These are phyloP conservation scores for Artemia sp. DNA, from an alignment of 2,888 invertebrate species.

Conservation along the genomic window DNA sequence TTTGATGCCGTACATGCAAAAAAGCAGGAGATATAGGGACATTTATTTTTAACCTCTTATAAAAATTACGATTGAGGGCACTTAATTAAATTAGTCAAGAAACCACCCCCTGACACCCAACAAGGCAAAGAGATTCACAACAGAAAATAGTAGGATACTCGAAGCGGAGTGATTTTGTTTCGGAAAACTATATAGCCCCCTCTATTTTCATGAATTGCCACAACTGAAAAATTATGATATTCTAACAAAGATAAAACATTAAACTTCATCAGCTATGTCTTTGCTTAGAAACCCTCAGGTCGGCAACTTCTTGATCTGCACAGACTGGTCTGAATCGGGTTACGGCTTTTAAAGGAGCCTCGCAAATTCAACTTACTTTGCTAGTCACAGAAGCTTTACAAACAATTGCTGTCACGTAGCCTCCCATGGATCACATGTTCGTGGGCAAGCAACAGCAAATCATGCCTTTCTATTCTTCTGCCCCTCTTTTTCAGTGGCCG, in stretches of 20 bases:
- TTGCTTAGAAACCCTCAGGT: neutral
- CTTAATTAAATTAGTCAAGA: no score
- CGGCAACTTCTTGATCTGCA: neutral
- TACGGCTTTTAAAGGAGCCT: neutral
- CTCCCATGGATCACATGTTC: neutral
- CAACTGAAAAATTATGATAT: no score
- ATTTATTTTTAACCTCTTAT: constrained; percentile 16
- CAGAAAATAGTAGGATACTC: no score
- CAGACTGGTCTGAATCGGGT: neutral
- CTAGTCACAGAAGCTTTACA: constrained; percentile 7
- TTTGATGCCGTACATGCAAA: neutral
- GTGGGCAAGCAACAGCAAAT: neutral
- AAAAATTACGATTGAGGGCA: no score
- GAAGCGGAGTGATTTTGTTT: no score
- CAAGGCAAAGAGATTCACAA: no score
- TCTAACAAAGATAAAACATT: no score
- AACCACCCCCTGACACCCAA: no score
- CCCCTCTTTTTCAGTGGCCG: neutral
- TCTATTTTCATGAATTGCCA: no score
- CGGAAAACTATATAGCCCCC: no score
- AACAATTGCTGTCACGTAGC: neutral
- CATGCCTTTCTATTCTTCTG: constrained; percentile 4
- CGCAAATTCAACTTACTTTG: constrained; percentile 1
- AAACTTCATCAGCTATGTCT: no score
- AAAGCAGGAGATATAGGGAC: neutral